These are phyloP conservation scores for Caenorhabditis japonica DNA, from an alignment of 2,888 invertebrate genomes.

Conservation along the genomic window DNA sequence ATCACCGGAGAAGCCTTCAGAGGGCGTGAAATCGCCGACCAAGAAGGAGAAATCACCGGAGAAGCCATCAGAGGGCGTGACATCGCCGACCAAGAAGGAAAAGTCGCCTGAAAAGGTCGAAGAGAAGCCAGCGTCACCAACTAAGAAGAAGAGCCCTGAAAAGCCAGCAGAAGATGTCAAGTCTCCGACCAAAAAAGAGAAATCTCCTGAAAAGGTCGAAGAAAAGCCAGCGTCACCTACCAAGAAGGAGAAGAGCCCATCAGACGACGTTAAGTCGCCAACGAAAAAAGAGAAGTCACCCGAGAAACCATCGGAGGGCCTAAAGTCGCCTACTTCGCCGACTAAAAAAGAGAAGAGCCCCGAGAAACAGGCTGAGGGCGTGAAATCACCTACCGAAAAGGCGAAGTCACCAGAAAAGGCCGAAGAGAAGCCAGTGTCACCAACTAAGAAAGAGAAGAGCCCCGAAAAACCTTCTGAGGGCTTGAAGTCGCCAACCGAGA, in stretches of 20 bases:
- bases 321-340: slow-evolving; percentile 29
- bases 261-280: slow-evolving; percentile 10
- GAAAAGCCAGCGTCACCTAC: background rate
- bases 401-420: slow-evolving; percentile 10
- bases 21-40: slow-evolving; percentile 16
- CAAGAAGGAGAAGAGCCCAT: slow-evolving; percentile 11
- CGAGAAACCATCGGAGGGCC: slow-evolving; percentile 16
- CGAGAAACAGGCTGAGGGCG: slow-evolving; percentile 14
- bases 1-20: slow-evolving; percentile 24
- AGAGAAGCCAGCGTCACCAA: slow-evolving; percentile 8
- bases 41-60: slow-evolving; percentile 31
- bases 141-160: slow-evolving; percentile 11
- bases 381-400: slow-evolving; percentile 17
- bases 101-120: slow-evolving; percentile 5
- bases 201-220: slow-evolving; percentile 14
- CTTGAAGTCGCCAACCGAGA: slow-evolving; percentile 15
- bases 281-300: slow-evolving; percentile 28
- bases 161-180: slow-evolving; percentile 13
- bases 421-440: slow-evolving; percentile 4
- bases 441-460: slow-evolving; percentile 17
- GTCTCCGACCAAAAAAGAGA: slow-evolving; percentile 23
- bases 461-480: slow-evolving; percentile 13
- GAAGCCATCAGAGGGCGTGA: slow-evolving; percentile 6
- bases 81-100: slow-evolving; percentile 23
- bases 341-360: slow-evolving; percentile 21